Evolutionary conservation across 2,113 vertebrate species (phyloP).

Genomic region (Eurypyga helias): DNA sequence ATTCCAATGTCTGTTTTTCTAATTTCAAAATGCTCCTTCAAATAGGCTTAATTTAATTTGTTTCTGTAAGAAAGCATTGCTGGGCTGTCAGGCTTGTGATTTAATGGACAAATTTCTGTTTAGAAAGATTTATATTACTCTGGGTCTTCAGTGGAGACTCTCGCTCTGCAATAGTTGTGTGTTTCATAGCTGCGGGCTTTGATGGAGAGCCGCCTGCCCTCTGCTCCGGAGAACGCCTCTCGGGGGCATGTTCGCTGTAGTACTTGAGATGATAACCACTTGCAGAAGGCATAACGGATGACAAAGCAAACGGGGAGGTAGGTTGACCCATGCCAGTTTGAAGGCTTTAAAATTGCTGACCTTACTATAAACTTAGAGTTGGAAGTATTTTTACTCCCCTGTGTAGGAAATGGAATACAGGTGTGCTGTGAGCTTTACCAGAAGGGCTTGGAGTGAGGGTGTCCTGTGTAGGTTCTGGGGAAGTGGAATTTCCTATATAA

Average conservation of each 20-base stretch:
- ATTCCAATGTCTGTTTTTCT: not conserved
- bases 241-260: not conserved
- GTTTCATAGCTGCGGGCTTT: conserved; percentile 11
- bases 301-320: not conserved
- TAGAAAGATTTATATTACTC: conserved; percentile 11
- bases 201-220: conserved; percentile 19
- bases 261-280: conserved; percentile 16
- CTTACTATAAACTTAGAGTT: not conserved
- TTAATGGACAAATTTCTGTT: not conserved
- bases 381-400: not conserved
- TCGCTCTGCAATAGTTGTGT: not conserved
- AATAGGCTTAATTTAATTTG: not conserved
- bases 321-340: conserved; percentile 32
- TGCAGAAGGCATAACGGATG: conserved; percentile 10
- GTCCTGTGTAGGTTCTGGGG: not conserved
- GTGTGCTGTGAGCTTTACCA: not conserved
- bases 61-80: conserved; percentile 5
- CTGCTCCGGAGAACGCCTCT: not conserved
- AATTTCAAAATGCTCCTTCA: not conserved
- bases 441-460: not conserved
- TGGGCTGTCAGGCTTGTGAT: not conserved
- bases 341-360: conserved; percentile 42
- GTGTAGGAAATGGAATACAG: not conserved
- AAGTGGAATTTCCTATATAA: not conserved
- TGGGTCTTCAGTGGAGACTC: not conserved